Percentiles rank a stretch among this genome's conserved stretches.
phyloP scores from a whole-genome alignment of 2,888 invertebrate species.

The Margaritifera margaritifera region DNA sequence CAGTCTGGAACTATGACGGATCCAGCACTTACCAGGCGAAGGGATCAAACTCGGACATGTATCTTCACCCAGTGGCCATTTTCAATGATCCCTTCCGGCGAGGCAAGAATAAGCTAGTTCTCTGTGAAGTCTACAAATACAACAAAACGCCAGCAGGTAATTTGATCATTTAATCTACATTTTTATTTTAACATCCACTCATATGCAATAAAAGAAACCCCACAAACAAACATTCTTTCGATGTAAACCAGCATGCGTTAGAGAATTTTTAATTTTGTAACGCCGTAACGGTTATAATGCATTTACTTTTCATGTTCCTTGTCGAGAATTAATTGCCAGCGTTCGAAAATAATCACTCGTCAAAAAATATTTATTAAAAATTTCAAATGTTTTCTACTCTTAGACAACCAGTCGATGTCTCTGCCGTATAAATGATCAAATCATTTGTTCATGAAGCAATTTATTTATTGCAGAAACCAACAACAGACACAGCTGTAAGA shows the following conservation, averaged over 20 bases:
- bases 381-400: no score
- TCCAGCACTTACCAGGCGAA: conserved; percentile 74
- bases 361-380: no score
- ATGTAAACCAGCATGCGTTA: no score
- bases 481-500: conserved; percentile 72
- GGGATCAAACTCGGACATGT: conserved; percentile 82
- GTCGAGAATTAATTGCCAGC: no score
- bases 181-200: not conserved
- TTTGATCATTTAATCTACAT: not conserved
- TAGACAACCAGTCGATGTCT: no score
- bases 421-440: no score
- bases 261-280: no score
- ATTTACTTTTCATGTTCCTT: no score
- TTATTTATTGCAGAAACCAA: conserved; percentile 69
- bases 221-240: no score
- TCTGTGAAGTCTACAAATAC: conserved; percentile 90
- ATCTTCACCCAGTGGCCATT: conserved; percentile 83
- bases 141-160: conserved; percentile 87
- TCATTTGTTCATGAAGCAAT: no score
- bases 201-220: not conserved
- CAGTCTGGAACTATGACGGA: conserved; percentile 75
- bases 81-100: conserved; percentile 75
- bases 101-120: conserved; percentile 90
- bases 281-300: no score
- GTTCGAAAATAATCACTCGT: no score